Evolutionary conservation across 2,113 vertebrate species (phyloP).

Genomic region (Monarcha castaneiventris): DNA sequence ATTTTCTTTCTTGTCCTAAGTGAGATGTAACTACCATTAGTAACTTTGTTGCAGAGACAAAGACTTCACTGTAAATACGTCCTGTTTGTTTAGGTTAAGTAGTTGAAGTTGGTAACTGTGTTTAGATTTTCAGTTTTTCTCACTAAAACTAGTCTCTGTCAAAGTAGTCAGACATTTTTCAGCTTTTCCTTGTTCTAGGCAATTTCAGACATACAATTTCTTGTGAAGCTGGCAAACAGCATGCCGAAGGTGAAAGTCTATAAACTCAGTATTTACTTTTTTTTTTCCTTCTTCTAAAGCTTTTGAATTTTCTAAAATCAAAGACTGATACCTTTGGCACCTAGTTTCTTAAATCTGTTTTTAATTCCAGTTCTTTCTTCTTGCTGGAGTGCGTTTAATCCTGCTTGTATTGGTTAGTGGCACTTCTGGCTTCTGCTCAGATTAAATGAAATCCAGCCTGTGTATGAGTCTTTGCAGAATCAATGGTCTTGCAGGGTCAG

Average conservation of each 20-base stretch:
- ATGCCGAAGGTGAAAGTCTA: too few relatives aligned
- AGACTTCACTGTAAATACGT: background rate
- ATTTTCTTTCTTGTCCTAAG: background rate
- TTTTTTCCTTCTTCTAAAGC: background rate
- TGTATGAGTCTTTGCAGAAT: background rate
- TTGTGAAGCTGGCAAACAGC: background rate
- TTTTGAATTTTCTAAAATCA: background rate
- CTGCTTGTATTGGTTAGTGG: background rate
- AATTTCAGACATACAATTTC: background rate
- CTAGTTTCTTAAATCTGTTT: background rate
- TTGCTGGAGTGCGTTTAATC: background rate
- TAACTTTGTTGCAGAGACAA: background rate
- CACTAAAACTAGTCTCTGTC: background rate
- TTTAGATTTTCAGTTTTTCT: background rate
- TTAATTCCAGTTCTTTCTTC: background rate
- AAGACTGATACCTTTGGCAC: background rate
- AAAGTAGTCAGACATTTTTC: background rate
- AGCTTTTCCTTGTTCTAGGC: background rate
- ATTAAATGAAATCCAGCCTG: background rate
- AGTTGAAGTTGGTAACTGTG: background rate
- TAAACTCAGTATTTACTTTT: background rate
- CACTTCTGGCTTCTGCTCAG: background rate
- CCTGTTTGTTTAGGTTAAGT: background rate
- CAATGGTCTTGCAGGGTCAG: background rate
- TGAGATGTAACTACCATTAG: background rate